A percentile compares a stretch with the other conserved stretches of the same genome.
Conservation (phyloP, 2,113 vertebrate genomes). For the Psilopogon haemacephalus region DNA sequence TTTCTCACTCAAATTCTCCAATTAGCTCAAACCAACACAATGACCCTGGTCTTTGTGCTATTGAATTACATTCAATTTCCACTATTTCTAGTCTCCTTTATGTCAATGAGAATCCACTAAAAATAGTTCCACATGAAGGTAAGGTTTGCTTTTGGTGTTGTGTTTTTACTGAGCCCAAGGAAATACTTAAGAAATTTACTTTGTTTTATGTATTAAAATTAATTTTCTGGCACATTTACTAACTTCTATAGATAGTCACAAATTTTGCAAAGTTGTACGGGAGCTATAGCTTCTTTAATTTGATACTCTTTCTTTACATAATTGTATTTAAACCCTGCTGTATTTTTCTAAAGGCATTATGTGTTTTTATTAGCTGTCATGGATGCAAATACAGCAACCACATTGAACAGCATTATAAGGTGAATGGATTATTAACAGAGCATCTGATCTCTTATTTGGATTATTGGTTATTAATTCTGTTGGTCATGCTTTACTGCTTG, state of each 20-base stretch:
- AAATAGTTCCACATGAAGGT: neutral
- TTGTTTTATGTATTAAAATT: neutral
- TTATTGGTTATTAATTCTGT: neutral
- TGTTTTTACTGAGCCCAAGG: neutral
- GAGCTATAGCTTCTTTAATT: neutral
- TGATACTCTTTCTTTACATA: neutral
- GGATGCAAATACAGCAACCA: neutral
- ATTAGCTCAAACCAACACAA: too few relatives aligned
- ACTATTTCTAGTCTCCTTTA: neutral
- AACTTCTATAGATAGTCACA: neutral
- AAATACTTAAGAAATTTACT: neutral
- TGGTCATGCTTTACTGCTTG: neutral
- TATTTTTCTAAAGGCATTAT: neutral
- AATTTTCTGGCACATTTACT: neutral
- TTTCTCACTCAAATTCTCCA: too few relatives aligned
- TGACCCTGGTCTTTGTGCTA: neutral
- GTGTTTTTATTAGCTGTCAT: neutral
- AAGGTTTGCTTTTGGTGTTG: neutral
- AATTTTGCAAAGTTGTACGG: neutral
- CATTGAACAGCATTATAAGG: neutral
- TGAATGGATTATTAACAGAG: neutral
- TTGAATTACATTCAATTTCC: neutral
- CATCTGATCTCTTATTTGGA: neutral
- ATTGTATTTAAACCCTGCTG: neutral
- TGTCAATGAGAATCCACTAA: neutral